A percentile compares a stretch with the other conserved stretches of the same genome.
Conservation (phyloP, 1,140 invertebrate genomes). For the Macrosteles quadrilineatus region DNA sequence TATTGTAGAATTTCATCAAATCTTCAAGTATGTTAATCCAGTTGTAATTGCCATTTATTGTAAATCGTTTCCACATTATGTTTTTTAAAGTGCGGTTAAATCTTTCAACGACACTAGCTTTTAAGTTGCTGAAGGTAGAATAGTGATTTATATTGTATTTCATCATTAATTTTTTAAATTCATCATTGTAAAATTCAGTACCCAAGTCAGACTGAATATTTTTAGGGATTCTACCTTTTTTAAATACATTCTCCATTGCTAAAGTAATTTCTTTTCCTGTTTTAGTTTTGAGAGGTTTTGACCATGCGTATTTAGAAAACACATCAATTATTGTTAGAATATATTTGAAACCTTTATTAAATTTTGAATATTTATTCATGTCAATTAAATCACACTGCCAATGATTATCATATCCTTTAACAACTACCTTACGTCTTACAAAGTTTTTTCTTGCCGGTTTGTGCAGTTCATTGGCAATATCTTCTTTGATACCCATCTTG, state of each 20-base stretch:
- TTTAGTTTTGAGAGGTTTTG: background rate
- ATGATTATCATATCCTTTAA: constrained; percentile 39
- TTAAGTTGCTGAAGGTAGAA: background rate
- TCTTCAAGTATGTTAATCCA: background rate
- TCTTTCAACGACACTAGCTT: background rate
- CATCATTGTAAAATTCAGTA: constrained; percentile 21
- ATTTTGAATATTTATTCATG: constrained; percentile 33
- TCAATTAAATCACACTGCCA: constrained; percentile 40
- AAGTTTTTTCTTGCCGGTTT: constrained; percentile 38
- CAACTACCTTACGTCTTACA: constrained; percentile 32
- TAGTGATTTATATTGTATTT: background rate
- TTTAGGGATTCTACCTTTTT: background rate
- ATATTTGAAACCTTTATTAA: constrained; percentile 48
- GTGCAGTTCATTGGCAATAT: constrained; percentile 32
- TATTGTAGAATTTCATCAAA: background rate
- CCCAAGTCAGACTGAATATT: constrained; percentile 12
- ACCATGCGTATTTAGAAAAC: constrained; percentile 40
- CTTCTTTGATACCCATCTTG: background rate
- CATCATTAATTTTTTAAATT: background rate
- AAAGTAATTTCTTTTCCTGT: background rate
- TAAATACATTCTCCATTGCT: background rate
- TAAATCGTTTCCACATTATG: background rate
- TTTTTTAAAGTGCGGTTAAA: background rate
- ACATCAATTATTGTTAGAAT: constrained; percentile 51
- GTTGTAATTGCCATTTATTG: background rate